Conservation (phyloP, 2,888 invertebrate genomes). For the Mythimna lalbum region DNA sequence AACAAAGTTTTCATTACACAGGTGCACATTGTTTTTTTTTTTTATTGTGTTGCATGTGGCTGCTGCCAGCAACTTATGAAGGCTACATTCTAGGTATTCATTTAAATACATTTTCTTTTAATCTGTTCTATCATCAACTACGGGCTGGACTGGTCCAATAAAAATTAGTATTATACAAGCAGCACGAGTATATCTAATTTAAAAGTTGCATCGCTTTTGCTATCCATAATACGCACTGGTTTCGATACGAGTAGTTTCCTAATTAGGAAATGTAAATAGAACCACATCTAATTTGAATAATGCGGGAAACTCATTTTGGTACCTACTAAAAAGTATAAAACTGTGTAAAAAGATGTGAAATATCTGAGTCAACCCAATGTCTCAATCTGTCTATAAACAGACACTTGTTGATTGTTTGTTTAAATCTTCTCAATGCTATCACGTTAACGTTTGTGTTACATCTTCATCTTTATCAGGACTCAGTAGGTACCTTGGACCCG, state of each 20-base stretch:
- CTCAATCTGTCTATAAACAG: not conserved
- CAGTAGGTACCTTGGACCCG: not conserved
- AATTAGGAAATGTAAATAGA: not conserved
- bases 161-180: not conserved
- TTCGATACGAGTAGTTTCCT: not conserved
- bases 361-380: not conserved
- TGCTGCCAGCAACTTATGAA: not conserved
- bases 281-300: not conserved
- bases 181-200: not conserved
- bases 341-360: not conserved
- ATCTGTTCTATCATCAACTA: not conserved
- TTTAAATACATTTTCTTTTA: too few relatives aligned
- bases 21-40: slow-evolving; percentile 13
- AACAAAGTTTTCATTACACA: slow-evolving; percentile 23
- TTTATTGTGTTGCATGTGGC: not conserved
- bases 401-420: slow-evolving; percentile 32
- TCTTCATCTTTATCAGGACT: not conserved
- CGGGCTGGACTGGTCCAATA: not conserved
- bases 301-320: not conserved
- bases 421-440: slow-evolving; percentile 5
- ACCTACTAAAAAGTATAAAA: too few relatives aligned
- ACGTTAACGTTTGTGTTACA: not conserved
- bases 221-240: not conserved
- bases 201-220: not conserved
- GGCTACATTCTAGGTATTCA: too few relatives aligned